phyloP scores from a whole-genome alignment of 30 jellyfish, hydroid and myxozoan genomes.

The Hydra vulgaris region DNA sequence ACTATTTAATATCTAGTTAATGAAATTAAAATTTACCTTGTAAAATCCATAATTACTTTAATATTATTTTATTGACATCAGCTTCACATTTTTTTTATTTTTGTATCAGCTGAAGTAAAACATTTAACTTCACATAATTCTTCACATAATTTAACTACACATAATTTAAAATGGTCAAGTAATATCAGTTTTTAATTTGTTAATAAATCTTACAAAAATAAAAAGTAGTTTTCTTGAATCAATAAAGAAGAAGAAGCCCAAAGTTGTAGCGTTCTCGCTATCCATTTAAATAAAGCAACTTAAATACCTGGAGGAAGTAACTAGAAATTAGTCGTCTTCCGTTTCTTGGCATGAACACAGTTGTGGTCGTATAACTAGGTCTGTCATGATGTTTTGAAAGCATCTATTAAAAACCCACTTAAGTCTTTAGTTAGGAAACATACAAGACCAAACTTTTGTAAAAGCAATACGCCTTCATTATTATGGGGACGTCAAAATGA shows the following conservation, averaged over 20 bases:
- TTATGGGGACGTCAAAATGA: slow-evolving; percentile 3
- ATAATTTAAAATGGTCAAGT: too few relatives aligned
- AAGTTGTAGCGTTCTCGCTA: slow-evolving; percentile 3
- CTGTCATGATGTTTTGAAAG: not conserved
- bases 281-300: not conserved
- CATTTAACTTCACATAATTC: too few relatives aligned
- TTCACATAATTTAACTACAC: not conserved
- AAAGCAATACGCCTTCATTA: not conserved
- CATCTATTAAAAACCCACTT: not conserved
- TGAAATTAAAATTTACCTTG: too few relatives aligned
- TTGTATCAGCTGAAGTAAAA: not conserved
- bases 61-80: not conserved
- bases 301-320: not conserved
- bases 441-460: not conserved
- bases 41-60: too few relatives aligned
- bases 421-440: not conserved
- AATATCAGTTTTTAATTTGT: too few relatives aligned
- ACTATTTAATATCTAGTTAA: too few relatives aligned
- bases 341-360: slow-evolving; percentile 1
- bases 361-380: not conserved
- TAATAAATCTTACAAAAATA: too few relatives aligned
- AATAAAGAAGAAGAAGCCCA: not conserved
- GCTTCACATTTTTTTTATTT: not conserved
- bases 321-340: not conserved
- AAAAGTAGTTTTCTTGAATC: too few relatives aligned